Base-by-base conservation (phyloP, 35 echinoderm and acorn worm genomes). In the Heliocidaris erythrogramma region DNA sequence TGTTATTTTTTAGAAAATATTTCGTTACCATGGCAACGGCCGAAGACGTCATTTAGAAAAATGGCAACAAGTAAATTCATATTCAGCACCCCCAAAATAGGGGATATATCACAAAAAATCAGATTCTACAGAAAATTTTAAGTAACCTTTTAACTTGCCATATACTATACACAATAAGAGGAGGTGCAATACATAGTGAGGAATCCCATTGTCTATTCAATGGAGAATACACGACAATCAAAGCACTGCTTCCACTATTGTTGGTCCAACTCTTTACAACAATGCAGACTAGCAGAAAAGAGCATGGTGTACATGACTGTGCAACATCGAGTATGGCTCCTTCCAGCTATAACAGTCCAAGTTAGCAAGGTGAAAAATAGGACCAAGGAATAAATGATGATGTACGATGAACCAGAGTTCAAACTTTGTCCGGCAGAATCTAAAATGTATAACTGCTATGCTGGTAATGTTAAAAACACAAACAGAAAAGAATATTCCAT, bases 121-220 rank as follows among this genome's bases (percentile, higher is more conserved):
- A n/a, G n/a, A n/a, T n/a, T n/a, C n/a, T n/a, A n/a, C n/a, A n/a
- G n/a, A n/a, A n/a, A n/a, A n/a, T n/a, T n/a, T n/a, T n/a, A n/a
- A n/a, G n/a, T n/a, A n/a, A n/a, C n/a, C n/a, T n/a, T n/a, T n/a
- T n/a, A n/a, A n/a, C n/a, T n/a, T n/a, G n/a, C n/a, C n/a, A n/a
- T n/a, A n/a, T n/a, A n/a, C n/a, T n/a, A n/a, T n/a, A n/a, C 85
- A 86, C 85, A 86, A 86, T 5, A 86, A 32, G 85, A 86, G 85
- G 8, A 86, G 85, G 24, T 6, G 85, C 85, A 86, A n/a, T 32
- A n/a, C n/a, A n/a, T 30, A 32, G 5, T 86, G 24, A 86, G 85
- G 85, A 86, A 86, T 86, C 85, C 85, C 85, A 86, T 86, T 86
- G 85, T 86, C 27, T 5, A 86, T 86, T n/a, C 85, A 9, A 17